Base-by-base conservation (phyloP, 2,888 invertebrate species). In the Drosophila anceps region DNA sequence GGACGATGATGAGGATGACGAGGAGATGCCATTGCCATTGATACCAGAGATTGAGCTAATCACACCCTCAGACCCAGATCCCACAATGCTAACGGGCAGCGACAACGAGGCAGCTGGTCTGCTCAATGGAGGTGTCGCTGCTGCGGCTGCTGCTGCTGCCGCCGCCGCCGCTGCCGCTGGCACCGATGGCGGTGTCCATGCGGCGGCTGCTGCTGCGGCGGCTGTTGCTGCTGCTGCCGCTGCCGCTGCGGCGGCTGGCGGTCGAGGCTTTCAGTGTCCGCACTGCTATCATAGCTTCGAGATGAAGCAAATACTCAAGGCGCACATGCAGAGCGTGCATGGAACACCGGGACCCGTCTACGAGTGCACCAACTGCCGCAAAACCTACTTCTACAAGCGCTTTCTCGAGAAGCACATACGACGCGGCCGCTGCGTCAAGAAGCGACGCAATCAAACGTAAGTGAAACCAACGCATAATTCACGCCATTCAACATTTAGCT, bases 361-460 rank as follows among this genome's bases (percentile, higher is more conserved):
- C 67, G 93, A 93, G 79, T 93, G 93, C 70, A 87, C 91, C 80
- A 92, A 92, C 57, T 93, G 93, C 71, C 92, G 92, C 65, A 93
- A 93, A 68, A 91, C 91, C n/a, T 93, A 93, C 66, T 92, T 92
- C 71, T 93, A 93, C 62, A 93, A 93, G 76, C 90, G 93, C 10
- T 93, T 93, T 73, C 84, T 93, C 6, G 93, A 93, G 73, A 93
- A 93, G 69, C 93, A 93, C 73, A 83, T 93, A n/a, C 91, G 93
- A 0, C 91, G 92, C 27, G 92, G 93, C 20, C 90, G 92, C 15
- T 93, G 93, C 68, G 92, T 92, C n/a, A 92, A 92, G 60, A 92
- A 92, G 73, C 87, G 93, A 48, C 91, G 93, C 55, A 93, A 93
- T 81, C 93, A 92, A 76, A 93, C 93, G 92, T 92, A 73, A 90